Evolutionary conservation across 2,797 vertebrate genomes (phyloP), one percentile per base, ranked within the genome.

Genomic region (Cossypha caffra): DNA sequence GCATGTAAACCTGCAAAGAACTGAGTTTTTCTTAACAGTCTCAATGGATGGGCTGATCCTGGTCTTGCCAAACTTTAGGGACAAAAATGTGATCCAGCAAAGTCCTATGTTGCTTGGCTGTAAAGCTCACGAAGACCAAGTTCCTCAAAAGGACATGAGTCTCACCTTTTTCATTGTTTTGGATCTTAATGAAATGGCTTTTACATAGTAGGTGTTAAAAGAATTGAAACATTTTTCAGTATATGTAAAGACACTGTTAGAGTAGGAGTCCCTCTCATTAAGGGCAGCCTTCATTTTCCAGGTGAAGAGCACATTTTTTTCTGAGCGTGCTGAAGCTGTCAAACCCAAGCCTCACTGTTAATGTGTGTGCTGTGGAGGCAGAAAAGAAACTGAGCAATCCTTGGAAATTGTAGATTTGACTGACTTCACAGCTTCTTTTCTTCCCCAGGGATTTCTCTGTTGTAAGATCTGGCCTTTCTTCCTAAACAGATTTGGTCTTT

Each of bases 171-270:
- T 72, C 13, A 13, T 68, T 87, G 47, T 31, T 91, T 71, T 78
- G 47, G 8, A 38, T 72, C 42, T 72, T 67, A 50, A 72, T 38
- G 42, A 76, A 82, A 58, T n/a, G 59, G 8, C n/a, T 92, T 73
- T 81, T 71, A 31, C 16, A 13, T 2, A n/a, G 18, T 35, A 33
- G 31, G 14, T 31, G 6, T 55, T 71, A 37, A 66, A 64, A 83
- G 7, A 26, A 14, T 3, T 19, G 40, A 19, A 64, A 48, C 0
- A 1, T 19, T 77, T 92, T 51, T 66, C 15, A 19, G 19, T 48
- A 15, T 42, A 33, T 74, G 21, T 69, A 87, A 93, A 93, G 80
- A 66, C 76, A 23, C 45, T 80, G 79, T 79, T 33, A 57, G 78
- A 47, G 24, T 73, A 85, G 86, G 68, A 91, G 17, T 58, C 38